These are phyloP conservation scores for Callaeas wilsoni DNA, from an alignment of 2,113 vertebrate genomes.

Conservation along the genomic window DNA sequence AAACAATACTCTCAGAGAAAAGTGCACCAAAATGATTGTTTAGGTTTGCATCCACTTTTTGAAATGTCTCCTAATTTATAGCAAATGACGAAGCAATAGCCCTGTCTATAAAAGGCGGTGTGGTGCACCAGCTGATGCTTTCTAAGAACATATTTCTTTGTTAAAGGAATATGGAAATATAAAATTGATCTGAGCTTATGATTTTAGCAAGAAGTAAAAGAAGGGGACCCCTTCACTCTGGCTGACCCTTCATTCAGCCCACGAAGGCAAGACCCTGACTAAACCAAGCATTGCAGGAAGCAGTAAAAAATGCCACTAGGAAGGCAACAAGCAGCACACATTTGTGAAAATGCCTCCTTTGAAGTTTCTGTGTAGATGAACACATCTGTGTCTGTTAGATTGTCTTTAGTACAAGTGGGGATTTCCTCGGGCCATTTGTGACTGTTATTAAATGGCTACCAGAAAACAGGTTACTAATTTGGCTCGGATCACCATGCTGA, in stretches of 20 bases:
- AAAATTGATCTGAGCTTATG: not conserved
- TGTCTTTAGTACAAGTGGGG: not conserved
- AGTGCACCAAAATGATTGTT: constrained; percentile 14
- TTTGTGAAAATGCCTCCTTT: constrained; percentile 1
- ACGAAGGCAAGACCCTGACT: not conserved
- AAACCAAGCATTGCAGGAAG: not conserved
- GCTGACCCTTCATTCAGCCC: not conserved
- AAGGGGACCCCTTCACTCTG: not conserved
- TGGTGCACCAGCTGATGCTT: not conserved
- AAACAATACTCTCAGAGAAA: constrained; percentile 22
- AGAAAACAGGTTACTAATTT: constrained; percentile 32
- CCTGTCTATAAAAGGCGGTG: not conserved
- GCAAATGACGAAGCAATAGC: constrained; percentile 1
- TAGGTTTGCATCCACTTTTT: not conserved
- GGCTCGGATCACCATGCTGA: not conserved
- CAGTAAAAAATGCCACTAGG: not conserved
- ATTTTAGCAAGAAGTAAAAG: not conserved
- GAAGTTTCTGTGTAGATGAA: not conserved
- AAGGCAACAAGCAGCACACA: not conserved
- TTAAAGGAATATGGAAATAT: not conserved
- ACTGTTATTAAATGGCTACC: constrained; percentile 9
- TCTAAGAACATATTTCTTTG: not conserved
- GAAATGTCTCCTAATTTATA: constrained; percentile 20
- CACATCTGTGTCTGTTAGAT: not conserved
- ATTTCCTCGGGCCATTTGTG: constrained; percentile 41